phyloP scores from a whole-genome alignment of 37 sponge, comb jelly and placozoan species.

The Chondrilla cf. caribensis region DNA sequence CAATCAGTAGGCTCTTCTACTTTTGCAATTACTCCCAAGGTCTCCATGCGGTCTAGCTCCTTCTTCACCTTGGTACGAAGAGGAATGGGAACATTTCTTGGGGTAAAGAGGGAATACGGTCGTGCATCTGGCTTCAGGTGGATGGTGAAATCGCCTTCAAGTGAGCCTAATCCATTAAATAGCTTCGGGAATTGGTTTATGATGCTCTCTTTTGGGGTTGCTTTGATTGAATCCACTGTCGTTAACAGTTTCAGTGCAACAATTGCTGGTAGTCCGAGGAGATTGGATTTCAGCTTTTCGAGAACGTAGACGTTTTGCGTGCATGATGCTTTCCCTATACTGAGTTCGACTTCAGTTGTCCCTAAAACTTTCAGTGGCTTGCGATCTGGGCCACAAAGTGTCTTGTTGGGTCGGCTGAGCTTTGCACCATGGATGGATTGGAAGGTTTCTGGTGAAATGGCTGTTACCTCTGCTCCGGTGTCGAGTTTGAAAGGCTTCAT shows the following conservation, averaged over 20 bases:
- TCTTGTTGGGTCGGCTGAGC: constrained; percentile 11
- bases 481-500: constrained; percentile 48
- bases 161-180: constrained; percentile 32
- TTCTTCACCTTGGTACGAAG: constrained; percentile 25
- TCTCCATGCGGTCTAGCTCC: constrained; percentile 33
- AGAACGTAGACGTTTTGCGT: constrained; percentile 24
- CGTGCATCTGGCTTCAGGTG: constrained; percentile 25
- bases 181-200: constrained; percentile 6
- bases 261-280: constrained; percentile 41
- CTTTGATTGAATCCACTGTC: background rate
- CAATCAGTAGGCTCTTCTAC: constrained; percentile 52
- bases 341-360: background rate
- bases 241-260: constrained; percentile 20
- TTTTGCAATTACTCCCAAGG: constrained; percentile 38
- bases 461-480: constrained; percentile 64
- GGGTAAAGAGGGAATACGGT: constrained; percentile 39
- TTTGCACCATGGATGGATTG: background rate
- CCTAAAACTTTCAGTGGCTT: constrained; percentile 15
- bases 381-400: constrained; percentile 27
- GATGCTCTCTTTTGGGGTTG: background rate
- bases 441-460: constrained; percentile 31
- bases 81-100: constrained; percentile 39
- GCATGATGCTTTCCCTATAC: background rate
- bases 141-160: constrained; percentile 26
- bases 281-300: constrained; percentile 4